Percentiles rank a stretch among this genome's conserved stretches.
Conservation (phyloP, 2,797 vertebrate species). For the Liasis olivaceus region DNA sequence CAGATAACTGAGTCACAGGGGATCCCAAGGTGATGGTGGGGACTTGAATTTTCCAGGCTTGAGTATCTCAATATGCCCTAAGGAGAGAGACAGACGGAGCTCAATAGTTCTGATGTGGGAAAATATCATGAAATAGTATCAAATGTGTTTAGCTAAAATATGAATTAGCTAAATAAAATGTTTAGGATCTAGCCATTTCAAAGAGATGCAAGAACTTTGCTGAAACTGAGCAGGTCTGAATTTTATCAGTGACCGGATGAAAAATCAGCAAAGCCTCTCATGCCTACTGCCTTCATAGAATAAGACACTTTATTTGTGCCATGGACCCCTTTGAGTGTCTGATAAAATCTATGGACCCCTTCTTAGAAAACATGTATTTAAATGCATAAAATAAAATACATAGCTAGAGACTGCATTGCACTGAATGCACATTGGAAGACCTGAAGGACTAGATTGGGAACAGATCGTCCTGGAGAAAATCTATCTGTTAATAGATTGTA, state of each 20-base stretch:
- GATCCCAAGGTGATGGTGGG: neutral
- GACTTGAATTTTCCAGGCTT: neutral
- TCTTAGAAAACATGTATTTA: neutral
- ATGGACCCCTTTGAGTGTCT: neutral
- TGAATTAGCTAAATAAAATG: neutral
- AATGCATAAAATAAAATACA: neutral
- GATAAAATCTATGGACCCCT: neutral
- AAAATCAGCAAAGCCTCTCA: neutral
- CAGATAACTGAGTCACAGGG: neutral
- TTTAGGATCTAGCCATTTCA: neutral
- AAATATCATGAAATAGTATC: neutral
- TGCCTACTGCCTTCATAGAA: neutral
- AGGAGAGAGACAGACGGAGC: fast-evolving
- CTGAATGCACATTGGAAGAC: neutral
- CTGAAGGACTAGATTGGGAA: neutral
- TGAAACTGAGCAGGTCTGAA: neutral
- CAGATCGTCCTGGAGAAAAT: neutral
- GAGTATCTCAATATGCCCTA: neutral
- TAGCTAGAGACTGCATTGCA: neutral
- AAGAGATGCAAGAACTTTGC: neutral
- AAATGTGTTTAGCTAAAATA: neutral
- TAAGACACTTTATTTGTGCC: neutral
- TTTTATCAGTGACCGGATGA: neutral
- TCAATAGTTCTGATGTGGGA: neutral
- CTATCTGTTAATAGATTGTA: neutral